These are phyloP conservation scores for Troilus luridus DNA, from an alignment of 2,888 invertebrate species.

Conservation along the genomic window DNA sequence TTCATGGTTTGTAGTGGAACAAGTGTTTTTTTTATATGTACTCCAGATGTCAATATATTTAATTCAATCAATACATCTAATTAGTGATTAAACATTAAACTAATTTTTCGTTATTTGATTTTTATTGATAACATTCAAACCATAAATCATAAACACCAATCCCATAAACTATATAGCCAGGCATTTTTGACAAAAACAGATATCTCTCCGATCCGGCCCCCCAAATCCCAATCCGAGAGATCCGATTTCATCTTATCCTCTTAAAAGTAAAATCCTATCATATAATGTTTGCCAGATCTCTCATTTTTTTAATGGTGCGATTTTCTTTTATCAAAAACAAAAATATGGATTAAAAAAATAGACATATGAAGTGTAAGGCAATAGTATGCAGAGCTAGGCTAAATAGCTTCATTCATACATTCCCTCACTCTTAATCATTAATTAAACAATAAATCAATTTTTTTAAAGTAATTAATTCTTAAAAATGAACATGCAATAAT, in stretches of 20 bases:
- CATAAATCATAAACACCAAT: background rate
- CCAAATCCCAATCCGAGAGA: background rate
- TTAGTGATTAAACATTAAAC: no score
- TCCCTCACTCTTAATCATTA: no score
- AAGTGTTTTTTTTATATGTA: no score
- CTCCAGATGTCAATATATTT: no score
- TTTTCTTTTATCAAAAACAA: background rate
- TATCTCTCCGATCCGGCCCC: background rate
- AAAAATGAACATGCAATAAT: no score
- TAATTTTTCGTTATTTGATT: no score
- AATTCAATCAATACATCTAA: no score
- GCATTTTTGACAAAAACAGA: background rate
- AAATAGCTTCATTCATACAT: no score
- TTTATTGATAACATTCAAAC: background rate
- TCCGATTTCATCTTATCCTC: conserved; percentile 31
- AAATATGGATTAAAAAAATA: background rate
- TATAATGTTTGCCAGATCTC: background rate
- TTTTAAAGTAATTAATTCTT: no score
- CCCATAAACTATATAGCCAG: background rate
- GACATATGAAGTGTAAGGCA: background rate
- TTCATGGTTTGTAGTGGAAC: no score
- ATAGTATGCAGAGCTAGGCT: no score
- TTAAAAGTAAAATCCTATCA: background rate
- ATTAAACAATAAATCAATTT: no score
- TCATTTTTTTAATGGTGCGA: background rate